Evolutionary conservation across 1,140 invertebrate genomes (phyloP), one percentile per base, ranked within the genome.

Genomic region (Drosophila paulistorum): DNA sequence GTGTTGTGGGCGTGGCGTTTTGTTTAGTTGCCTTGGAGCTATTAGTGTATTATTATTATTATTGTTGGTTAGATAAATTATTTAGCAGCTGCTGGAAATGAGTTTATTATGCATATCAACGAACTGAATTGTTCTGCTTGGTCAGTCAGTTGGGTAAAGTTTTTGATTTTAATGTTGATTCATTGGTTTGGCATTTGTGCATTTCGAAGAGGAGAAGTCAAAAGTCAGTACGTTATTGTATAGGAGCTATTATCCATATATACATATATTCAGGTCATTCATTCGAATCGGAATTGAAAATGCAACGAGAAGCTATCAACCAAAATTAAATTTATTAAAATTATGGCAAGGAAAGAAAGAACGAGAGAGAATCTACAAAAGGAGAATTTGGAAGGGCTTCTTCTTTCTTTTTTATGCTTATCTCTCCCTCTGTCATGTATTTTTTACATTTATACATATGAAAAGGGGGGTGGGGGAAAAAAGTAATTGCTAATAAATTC

Each of bases 401-500:
- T 20, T 14, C 5, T 45, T 45, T 7, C 7, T 14, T 45, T 42
- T 55, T 7, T 13, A 5, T 20, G 7, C 26, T 11, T 59, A n/a
- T 30, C 7, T 59, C 7, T 59, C 65, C n/a, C 61, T 83, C 69
- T 71, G 58, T 63, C 63, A 39, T 39, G 10, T 39, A 39, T 39
- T 39, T 39, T 39, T 39, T 39, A 39, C 9, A 11, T 39, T 39
- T 39, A 3, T 39, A 39, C 2, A 39, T 11, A 35, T 71, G 77
- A 69, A 68, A 77, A 30, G 30, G 30, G 6, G 30, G 30, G 23
- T 26, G 23, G 20, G 20, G 20, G 20, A 61, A 72, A 68, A 71
- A 66, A 75, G 65, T 86, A 82, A 86, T 79, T 73, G 83, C 78
- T 87, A 76, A 82, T 81, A 81, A 81, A 74, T 68, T 70, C 65